Percentiles rank a stretch among this genome's conserved stretches.
Conservation (phyloP, 2,113 vertebrate genomes). For the Mastomys coucha region DNA sequence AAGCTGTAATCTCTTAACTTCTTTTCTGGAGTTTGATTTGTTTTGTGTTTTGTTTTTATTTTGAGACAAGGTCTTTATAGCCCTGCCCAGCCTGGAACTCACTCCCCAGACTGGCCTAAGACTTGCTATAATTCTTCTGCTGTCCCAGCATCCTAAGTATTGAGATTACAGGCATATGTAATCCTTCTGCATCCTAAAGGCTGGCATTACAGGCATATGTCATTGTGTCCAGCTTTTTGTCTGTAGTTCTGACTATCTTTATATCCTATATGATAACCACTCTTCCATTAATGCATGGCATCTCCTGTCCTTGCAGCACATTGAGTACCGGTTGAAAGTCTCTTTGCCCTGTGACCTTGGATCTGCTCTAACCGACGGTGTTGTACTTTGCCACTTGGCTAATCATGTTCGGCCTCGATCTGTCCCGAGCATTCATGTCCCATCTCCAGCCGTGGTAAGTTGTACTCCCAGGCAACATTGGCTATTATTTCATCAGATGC, state of each 20-base stretch:
- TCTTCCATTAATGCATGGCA: background rate
- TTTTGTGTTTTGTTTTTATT: background rate
- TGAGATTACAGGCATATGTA: background rate
- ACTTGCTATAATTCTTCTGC: background rate
- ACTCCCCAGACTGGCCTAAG: background rate
- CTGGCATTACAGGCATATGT: background rate
- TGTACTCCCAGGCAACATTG: background rate
- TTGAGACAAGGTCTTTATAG: background rate
- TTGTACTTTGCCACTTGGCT: conserved; percentile 97
- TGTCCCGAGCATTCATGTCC: conserved; percentile 97
- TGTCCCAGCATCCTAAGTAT: background rate
- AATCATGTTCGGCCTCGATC: conserved; percentile 98
- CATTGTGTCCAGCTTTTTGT: background rate
- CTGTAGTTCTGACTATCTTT: background rate
- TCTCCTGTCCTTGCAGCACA: conserved; percentile 87
- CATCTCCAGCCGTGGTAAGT: conserved; percentile 98
- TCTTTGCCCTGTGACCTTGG: conserved; percentile 95
- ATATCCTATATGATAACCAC: background rate
- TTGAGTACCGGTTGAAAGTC: conserved; percentile 96
- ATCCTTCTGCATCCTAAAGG: background rate
- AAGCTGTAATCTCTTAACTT: conserved; percentile 24
- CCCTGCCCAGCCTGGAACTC: background rate
- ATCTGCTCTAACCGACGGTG: conserved; percentile 96
- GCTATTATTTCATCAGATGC: background rate
- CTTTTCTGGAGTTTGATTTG: background rate